Percentiles rank a stretch among this genome's conserved stretches.
These are phyloP conservation scores for Perithous albicinctus DNA, from an alignment of 2,888 invertebrate species.

Conservation along the genomic window DNA sequence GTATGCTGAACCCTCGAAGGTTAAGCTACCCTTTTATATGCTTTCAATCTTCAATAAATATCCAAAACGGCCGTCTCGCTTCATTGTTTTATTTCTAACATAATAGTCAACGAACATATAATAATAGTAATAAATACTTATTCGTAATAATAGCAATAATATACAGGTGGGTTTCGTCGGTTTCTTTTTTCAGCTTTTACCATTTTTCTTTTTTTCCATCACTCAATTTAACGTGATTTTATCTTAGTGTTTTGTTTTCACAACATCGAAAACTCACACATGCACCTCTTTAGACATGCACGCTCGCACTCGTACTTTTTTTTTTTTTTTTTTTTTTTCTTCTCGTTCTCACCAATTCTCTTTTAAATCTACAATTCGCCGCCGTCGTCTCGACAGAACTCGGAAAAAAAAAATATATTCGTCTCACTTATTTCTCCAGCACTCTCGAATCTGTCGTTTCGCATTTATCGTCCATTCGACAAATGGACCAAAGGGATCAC, in stretches of 20 bases:
- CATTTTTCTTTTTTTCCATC: constrained; percentile 55
- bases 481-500: constrained; percentile 12
- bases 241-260: constrained; percentile 64
- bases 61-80: constrained; percentile 8
- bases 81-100: constrained; percentile 79
- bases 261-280: constrained; percentile 70
- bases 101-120: constrained; percentile 81
- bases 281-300: constrained; percentile 37
- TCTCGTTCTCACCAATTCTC: too few relatives aligned
- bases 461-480: constrained; percentile 25
- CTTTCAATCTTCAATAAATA: neutral
- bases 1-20: neutral
- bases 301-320: constrained; percentile 22
- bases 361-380: constrained; percentile 6
- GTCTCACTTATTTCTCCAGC: constrained; percentile 13
- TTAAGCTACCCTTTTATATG: constrained; percentile 8
- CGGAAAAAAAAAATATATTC: constrained; percentile 60
- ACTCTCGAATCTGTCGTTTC: constrained; percentile 19
- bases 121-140: constrained; percentile 76
- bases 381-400: too few relatives aligned
- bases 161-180: constrained; percentile 72
- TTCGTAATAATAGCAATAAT: constrained; percentile 76
- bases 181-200: too few relatives aligned
- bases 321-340: too few relatives aligned
- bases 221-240: constrained; percentile 49